Conservation (phyloP, 1,140 invertebrate species). For the Drosophila willistoni region DNA sequence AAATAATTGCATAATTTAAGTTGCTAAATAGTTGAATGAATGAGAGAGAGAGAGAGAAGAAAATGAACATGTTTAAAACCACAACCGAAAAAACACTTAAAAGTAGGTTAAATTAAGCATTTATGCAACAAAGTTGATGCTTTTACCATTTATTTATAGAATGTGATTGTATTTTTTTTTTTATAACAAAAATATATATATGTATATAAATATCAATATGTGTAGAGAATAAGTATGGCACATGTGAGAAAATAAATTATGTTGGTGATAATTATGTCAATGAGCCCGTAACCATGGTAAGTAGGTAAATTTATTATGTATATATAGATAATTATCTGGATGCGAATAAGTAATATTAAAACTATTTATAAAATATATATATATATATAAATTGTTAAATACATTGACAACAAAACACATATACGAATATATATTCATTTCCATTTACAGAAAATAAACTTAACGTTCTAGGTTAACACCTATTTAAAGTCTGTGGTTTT, state of each 20-base stretch:
- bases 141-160: conserved; percentile 57
- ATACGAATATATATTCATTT: background rate
- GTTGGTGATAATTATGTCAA: conserved; percentile 47
- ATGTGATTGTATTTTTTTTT: conserved; percentile 45
- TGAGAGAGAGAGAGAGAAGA: conserved; percentile 7
- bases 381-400: background rate
- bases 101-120: conserved; percentile 43
- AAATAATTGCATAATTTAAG: conserved; percentile 32
- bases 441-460: background rate
- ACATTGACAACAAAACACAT: no score
- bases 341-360: conserved; percentile 8
- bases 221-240: conserved; percentile 35
- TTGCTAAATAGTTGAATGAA: conserved; percentile 14
- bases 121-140: conserved; percentile 42
- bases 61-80: conserved; percentile 33
- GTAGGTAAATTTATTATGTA: conserved; percentile 53
- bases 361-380: conserved; percentile 15
- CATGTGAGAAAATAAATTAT: conserved; percentile 18
- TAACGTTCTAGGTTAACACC: background rate
- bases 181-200: conserved; percentile 53
- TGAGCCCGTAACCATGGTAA: conserved; percentile 45
- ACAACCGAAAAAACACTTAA: conserved; percentile 48
- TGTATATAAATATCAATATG: conserved; percentile 10
- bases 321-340: conserved; percentile 41
- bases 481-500: background rate